phyloP scores from a whole-genome alignment of 2,888 invertebrate genomes.

The Leptinotarsa tumamoca region DNA sequence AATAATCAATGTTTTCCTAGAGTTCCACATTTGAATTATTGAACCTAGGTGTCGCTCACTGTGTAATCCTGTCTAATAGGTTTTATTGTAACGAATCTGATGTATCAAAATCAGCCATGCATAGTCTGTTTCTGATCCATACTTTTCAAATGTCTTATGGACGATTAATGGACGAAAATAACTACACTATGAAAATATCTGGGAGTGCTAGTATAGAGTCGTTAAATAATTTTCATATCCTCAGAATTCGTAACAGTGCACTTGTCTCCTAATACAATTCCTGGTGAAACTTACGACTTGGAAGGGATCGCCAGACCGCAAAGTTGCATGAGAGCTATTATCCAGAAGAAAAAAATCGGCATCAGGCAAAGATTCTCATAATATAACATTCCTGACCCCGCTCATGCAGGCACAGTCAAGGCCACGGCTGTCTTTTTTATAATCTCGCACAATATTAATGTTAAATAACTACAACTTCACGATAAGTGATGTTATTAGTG shows the following conservation, averaged over 20 bases:
- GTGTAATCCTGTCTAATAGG: no score
- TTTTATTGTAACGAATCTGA: no score
- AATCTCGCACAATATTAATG: slow-evolving; percentile 48
- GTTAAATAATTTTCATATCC: no score
- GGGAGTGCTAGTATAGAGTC: no score
- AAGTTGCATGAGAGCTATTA: neutral
- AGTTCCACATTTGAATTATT: no score
- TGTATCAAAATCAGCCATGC: no score
- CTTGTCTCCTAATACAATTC: neutral
- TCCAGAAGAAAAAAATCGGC: slow-evolving; percentile 19
- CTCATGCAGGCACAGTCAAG: slow-evolving; percentile 48
- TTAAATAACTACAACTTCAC: slow-evolving; percentile 49
- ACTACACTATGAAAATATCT: no score
- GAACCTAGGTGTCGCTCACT: no score
- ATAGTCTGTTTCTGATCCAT: no score
- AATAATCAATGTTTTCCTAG: no score
- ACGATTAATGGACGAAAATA: no score
- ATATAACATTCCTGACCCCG: slow-evolving; percentile 44
- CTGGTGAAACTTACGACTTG: neutral
- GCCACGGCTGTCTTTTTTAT: slow-evolving; percentile 44
- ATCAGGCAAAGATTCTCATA: slow-evolving; percentile 25
- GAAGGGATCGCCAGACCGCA: neutral
- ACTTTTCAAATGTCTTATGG: no score
- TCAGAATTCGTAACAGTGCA: neutral
- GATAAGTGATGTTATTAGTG: slow-evolving; percentile 53